phyloP scores from a whole-genome alignment of 2,113 vertebrate genomes.

The Ammodramus savannarum region DNA sequence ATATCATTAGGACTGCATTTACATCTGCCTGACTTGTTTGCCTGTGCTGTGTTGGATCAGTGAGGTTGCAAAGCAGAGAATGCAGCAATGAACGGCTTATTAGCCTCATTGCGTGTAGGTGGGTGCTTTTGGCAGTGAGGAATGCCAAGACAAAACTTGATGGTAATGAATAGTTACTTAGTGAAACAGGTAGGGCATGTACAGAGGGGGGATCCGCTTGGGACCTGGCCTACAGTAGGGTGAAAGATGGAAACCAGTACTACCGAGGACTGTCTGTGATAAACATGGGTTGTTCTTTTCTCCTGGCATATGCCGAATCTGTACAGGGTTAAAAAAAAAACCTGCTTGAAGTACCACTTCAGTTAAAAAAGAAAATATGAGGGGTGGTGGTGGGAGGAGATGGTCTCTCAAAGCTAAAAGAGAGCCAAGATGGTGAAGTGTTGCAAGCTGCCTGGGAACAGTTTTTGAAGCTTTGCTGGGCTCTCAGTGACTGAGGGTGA shows the following conservation, averaged over 20 bases:
- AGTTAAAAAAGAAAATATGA: not conserved
- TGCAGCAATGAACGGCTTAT: rapidly evolving
- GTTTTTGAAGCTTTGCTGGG: not conserved
- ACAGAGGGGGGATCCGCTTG: rapidly evolving
- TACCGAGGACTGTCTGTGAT: not conserved
- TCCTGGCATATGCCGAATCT: not conserved
- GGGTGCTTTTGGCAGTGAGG: not conserved
- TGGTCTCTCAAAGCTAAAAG: not conserved
- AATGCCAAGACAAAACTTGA: not conserved
- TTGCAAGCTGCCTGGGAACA: not conserved
- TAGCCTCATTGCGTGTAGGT: not conserved
- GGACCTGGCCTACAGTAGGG: not conserved
- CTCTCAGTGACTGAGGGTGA: not conserved
- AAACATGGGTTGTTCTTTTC: not conserved
- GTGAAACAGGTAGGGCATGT: not conserved
- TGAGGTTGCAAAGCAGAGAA: not conserved
- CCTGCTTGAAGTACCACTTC: not conserved
- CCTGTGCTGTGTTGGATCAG: not conserved
- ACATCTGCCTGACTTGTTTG: not conserved
- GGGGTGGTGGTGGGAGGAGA: not conserved
- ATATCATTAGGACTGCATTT: not conserved
- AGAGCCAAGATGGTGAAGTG: not conserved
- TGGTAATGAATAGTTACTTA: not conserved
- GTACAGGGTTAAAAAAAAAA: not conserved
- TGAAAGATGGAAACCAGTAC: not conserved